These are phyloP conservation scores for Mercenaria mercenaria DNA, from an alignment of 1,140 invertebrate species.

Conservation along the genomic window DNA sequence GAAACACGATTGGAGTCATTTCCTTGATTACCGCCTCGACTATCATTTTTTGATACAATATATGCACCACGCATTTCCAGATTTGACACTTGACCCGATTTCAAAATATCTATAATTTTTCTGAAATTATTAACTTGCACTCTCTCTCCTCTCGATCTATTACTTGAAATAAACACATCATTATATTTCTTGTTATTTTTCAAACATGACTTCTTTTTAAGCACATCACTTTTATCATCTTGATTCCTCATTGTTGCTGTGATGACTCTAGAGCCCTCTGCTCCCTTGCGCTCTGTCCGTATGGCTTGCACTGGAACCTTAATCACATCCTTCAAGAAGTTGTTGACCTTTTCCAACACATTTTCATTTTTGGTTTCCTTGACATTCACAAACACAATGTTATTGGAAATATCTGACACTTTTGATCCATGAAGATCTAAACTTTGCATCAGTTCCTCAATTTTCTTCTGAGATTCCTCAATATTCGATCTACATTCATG, in stretches of 20 bases:
- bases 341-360: slow-evolving; percentile 13
- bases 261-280: background rate
- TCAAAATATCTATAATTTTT: background rate
- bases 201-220: slow-evolving; percentile 20
- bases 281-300: background rate
- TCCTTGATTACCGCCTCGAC: background rate
- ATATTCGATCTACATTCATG: background rate
- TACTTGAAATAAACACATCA: slow-evolving; percentile 13
- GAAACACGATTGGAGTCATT: no score
- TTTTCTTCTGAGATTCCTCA: slow-evolving; percentile 5
- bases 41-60: slow-evolving; percentile 8
- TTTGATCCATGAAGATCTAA: background rate
- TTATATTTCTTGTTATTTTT: background rate
- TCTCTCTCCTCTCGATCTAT: slow-evolving; percentile 6
- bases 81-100: slow-evolving; percentile 6
- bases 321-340: background rate
- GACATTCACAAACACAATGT: background rate
- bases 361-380: slow-evolving; percentile 4
- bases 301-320: background rate
- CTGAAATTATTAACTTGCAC: background rate
- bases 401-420: background rate
- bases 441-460: slow-evolving; percentile 14
- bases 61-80: slow-evolving; percentile 14
- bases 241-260: background rate
- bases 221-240: background rate